A percentile compares a stretch with the other conserved stretches of the same genome.
Conservation (phyloP, 2,888 invertebrate genomes). For the Oscheius myriophilus region DNA sequence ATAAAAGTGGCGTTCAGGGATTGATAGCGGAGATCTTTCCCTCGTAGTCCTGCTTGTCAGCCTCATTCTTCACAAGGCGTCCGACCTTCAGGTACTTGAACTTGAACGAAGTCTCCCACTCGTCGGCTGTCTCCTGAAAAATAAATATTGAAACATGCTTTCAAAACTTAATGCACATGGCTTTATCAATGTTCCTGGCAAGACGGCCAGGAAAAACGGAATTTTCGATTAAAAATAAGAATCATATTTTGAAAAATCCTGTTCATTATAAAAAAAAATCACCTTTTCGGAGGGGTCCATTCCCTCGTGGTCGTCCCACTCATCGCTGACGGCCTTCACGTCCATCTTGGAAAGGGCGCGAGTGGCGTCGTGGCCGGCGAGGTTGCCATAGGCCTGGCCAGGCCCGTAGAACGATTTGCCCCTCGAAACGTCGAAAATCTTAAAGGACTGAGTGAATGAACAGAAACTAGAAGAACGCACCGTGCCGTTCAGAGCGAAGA, state of each 20-base stretch:
- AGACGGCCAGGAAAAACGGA: no score
- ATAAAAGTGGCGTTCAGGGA: neutral
- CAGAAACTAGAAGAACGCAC: constrained; percentile 33
- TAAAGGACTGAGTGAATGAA: constrained; percentile 10
- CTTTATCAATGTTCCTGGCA: no score
- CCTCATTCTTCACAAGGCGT: constrained; percentile 54
- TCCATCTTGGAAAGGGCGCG: constrained; percentile 66
- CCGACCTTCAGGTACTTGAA: constrained; percentile 60
- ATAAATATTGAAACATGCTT: neutral
- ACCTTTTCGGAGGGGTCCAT: constrained; percentile 42
- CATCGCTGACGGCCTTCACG: constrained; percentile 55
- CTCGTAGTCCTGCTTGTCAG: constrained; percentile 51
- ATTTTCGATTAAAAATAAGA: neutral
- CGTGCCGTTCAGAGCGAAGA: constrained; percentile 62
- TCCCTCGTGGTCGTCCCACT: constrained; percentile 62
- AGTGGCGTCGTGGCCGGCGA: constrained; percentile 67
- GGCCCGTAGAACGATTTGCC: constrained; percentile 66
- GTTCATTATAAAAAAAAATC: neutral
- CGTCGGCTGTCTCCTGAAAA: constrained; percentile 50
- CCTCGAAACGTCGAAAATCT: constrained; percentile 68
- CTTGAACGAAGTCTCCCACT: constrained; percentile 56
- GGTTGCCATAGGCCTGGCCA: constrained; percentile 60
- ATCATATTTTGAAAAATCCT: neutral
- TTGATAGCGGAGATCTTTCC: constrained; percentile 31
- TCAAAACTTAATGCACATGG: no score